These are phyloP conservation scores for Sycophila texana DNA, from an alignment of 2,888 invertebrate genomes.

Conservation along the genomic window DNA sequence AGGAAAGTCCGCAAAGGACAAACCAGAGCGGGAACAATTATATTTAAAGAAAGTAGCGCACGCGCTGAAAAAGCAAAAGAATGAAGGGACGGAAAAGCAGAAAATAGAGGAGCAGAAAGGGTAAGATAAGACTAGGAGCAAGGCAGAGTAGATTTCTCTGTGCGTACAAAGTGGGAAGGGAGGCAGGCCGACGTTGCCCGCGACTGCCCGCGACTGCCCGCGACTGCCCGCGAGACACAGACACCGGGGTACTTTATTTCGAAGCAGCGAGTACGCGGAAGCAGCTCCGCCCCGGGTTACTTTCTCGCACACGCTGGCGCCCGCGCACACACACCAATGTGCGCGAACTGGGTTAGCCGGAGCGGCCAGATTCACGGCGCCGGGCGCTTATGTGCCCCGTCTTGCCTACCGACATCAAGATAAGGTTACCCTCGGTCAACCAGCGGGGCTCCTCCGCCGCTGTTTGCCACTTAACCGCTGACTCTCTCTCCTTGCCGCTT, in stretches of 20 bases:
- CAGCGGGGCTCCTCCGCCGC: conserved; percentile 7
- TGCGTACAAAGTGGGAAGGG: background rate
- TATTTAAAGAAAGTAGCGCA: conserved; percentile 2
- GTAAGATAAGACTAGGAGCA: background rate
- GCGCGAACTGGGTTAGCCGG: background rate
- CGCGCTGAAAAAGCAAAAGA: background rate
- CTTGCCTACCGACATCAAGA: conserved; percentile 44
- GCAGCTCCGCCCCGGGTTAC: background rate
- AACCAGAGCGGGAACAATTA: conserved; percentile 5
- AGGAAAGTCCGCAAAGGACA: background rate
- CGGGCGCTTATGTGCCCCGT: conserved; percentile 5
- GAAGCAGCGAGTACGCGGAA: conserved; percentile 10
- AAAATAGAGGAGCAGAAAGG: background rate
- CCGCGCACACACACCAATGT: background rate
- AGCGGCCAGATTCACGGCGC: background rate
- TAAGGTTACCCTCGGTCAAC: conserved; percentile 54
- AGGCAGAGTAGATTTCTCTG: background rate
- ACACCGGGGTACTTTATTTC: conserved; percentile 37
- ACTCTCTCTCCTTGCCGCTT: conserved; percentile 18
- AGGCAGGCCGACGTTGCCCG: background rate
- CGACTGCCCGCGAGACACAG: conserved; percentile 9
- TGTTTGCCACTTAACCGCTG: conserved; percentile 53
- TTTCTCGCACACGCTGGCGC: conserved; percentile 3
- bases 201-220: too few species aligned
- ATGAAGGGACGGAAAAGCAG: background rate